A percentile compares a stretch with the other conserved stretches of the same genome.
Evolutionary conservation across 30 jellyfish, hydroid and myxozoan genomes (phyloP).

Genomic region (Catostylus mosaicus): DNA sequence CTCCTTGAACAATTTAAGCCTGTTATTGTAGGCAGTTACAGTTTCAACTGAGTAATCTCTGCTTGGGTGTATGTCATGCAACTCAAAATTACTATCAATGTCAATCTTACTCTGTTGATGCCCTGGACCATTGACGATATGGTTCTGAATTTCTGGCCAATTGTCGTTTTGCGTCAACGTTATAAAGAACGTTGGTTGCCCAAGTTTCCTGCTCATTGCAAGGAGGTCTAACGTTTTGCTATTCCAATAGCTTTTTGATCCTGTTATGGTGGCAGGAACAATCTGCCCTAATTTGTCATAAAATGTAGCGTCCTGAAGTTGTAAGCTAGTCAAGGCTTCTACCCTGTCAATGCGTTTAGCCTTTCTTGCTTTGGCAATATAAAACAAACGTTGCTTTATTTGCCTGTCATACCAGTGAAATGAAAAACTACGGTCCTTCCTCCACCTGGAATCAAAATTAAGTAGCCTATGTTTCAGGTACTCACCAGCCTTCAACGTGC

Average conservation of each 20-base stretch:
- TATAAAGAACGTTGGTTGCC: no score
- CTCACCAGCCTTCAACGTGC: constrained; percentile 12
- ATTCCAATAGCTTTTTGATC: constrained; percentile 6
- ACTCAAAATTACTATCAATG: not conserved
- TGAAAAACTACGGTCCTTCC: not conserved
- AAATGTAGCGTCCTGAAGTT: not conserved
- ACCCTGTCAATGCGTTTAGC: not conserved
- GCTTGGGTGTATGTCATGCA: no score
- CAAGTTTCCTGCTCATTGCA: not conserved
- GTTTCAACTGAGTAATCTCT: not conserved
- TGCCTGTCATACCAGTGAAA: not conserved
- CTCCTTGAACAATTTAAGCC: not conserved
- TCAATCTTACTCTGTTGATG: not conserved
- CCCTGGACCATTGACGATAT: constrained; percentile 17
- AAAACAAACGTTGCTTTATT: no score
- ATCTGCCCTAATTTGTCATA: not conserved
- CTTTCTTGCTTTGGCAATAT: not conserved
- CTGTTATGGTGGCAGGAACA: not conserved
- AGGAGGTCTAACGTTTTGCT: not conserved
- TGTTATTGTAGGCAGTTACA: not conserved
- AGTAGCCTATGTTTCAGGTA: constrained; percentile 1
- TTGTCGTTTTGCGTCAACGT: not conserved
- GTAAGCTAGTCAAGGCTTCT: not conserved
- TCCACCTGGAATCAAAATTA: constrained; percentile 2
- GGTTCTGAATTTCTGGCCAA: not conserved